A percentile compares a stretch with the other conserved stretches of the same genome.
These are phyloP conservation scores for Drosophila tanythrix DNA, from an alignment of 2,888 invertebrate genomes.

Conservation along the genomic window DNA sequence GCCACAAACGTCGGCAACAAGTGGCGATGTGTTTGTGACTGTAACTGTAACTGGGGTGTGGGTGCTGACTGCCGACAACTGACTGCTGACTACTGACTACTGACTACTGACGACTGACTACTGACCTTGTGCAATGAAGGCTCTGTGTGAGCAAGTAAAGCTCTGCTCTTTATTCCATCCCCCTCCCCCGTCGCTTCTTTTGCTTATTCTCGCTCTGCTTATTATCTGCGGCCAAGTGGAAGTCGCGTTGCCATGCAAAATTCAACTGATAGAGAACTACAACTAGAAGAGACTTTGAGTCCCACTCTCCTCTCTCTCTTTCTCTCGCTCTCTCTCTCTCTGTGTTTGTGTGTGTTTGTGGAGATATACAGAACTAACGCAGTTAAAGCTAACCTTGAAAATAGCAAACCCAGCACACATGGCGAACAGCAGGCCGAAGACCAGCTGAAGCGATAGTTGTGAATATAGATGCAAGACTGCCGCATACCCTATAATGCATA, in stretches of 20 bases:
- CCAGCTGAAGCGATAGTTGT: conserved; percentile 37
- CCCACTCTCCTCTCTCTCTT: conserved; percentile 6
- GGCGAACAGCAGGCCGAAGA: conserved; percentile 41
- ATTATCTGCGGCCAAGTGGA: conserved; percentile 39
- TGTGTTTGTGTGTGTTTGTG: conserved; percentile 13
- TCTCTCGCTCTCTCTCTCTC: conserved; percentile 5
- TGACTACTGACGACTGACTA: neutral
- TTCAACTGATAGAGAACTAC: conserved; percentile 48
- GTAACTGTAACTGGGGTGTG: conserved; percentile 19
- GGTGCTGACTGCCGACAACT: conserved; percentile 11
- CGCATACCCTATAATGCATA: conserved; percentile 27
- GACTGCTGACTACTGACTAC: neutral
- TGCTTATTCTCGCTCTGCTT: neutral
- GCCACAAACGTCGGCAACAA: conserved; percentile 42
- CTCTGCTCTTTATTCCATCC: neutral
- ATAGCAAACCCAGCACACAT: conserved; percentile 74
- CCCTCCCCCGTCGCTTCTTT: neutral
- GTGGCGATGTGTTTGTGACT: conserved; percentile 37
- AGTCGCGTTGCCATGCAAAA: conserved; percentile 52
- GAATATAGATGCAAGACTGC: conserved; percentile 4
- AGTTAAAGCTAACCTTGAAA: conserved; percentile 79
- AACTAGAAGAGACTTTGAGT: conserved; percentile 23
- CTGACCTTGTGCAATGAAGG: conserved; percentile 61
- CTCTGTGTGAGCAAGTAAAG: conserved; percentile 39
- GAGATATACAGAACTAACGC: conserved; percentile 64